Evolutionary conservation across 2,797 vertebrate species (phyloP).

Genomic region (Psittacula derbiana): DNA sequence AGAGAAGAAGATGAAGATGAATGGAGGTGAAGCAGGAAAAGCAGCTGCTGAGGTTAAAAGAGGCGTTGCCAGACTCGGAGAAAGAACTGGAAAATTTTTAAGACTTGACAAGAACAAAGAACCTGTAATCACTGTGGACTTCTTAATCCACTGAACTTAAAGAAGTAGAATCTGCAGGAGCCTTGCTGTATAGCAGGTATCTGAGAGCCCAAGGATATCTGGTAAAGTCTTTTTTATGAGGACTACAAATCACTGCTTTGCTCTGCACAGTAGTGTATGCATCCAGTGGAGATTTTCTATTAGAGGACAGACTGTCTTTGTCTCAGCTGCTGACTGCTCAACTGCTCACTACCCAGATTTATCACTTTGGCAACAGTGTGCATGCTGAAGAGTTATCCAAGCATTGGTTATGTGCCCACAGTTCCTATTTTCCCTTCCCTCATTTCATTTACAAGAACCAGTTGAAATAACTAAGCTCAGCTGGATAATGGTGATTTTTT

Average conservation of each 20-base stretch:
- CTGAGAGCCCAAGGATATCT: neutral
- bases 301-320: constrained; percentile 31
- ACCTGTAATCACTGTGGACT: neutral
- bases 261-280: neutral
- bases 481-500: neutral
- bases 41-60: neutral
- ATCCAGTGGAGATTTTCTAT: neutral
- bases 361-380: neutral
- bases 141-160: neutral
- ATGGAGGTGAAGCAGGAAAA: neutral
- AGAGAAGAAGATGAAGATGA: neutral
- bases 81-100: neutral
- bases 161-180: neutral
- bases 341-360: neutral
- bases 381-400: neutral
- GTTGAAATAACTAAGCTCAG: constrained; percentile 19
- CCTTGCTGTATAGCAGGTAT: neutral
- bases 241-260: neutral
- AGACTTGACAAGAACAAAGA: neutral
- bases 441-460: constrained; percentile 2
- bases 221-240: neutral
- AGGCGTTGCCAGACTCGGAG: neutral
- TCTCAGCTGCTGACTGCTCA: constrained; percentile 9
- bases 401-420: neutral
- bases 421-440: neutral